Percentiles rank a stretch among this genome's conserved stretches.
These are phyloP conservation scores for Amorpha juglandis DNA, from an alignment of 2,888 invertebrate genomes.

Conservation along the genomic window DNA sequence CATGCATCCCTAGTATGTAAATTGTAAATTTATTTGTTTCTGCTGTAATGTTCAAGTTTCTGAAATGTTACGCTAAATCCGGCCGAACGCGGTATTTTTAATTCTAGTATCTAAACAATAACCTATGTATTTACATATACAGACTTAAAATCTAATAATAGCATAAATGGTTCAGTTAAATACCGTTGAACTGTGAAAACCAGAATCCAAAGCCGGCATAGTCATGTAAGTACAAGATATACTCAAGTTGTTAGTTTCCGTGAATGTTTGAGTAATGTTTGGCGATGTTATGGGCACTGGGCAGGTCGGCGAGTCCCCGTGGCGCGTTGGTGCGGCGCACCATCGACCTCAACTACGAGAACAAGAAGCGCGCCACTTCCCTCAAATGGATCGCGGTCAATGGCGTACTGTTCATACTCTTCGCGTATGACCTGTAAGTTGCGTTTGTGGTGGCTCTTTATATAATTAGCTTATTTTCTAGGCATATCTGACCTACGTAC, in stretches of 20 bases:
- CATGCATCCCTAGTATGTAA: no score
- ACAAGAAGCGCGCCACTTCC: slow-evolving; percentile 76
- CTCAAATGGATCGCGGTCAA: slow-evolving; percentile 86
- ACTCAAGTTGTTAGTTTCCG: no score
- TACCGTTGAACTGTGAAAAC: background rate
- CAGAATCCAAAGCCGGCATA: background rate
- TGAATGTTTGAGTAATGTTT: background rate
- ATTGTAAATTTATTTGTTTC: no score
- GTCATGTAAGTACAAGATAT: background rate
- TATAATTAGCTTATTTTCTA: background rate
- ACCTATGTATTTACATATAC: background rate
- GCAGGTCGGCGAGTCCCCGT: slow-evolving; percentile 61
- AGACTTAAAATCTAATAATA: background rate
- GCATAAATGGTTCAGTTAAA: background rate
- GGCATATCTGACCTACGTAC: no score
- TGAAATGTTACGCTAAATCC: no score
- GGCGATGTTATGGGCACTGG: slow-evolving; percentile 32
- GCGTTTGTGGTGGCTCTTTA: background rate
- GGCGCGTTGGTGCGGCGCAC: slow-evolving; percentile 81
- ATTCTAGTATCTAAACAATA: no score
- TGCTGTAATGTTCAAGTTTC: no score
- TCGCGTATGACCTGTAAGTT: slow-evolving; percentile 86
- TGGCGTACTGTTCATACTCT: slow-evolving; percentile 75
- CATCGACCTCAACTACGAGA: slow-evolving; percentile 78
- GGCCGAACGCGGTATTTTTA: no score